phyloP scores from a whole-genome alignment of 2,888 invertebrate genomes.

The Dasypogon diadema region DNA sequence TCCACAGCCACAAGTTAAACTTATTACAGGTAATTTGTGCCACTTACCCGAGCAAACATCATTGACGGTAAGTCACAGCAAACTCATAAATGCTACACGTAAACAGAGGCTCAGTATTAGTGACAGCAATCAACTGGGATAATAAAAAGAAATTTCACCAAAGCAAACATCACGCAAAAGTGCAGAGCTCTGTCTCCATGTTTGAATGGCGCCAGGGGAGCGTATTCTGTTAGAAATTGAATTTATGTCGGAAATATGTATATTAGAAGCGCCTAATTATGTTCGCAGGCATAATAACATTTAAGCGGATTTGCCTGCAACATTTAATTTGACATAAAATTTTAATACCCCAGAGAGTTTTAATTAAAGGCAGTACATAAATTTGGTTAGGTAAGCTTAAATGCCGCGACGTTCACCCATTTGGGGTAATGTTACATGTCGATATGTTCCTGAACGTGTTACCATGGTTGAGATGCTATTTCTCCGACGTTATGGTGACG shows the following conservation, averaged over 20 bases:
- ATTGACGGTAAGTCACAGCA: not conserved
- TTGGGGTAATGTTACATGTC: slow-evolving; percentile 39
- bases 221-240: slow-evolving; percentile 17
- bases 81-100: slow-evolving; percentile 2
- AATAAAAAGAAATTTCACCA: slow-evolving; percentile 7
- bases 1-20: not conserved
- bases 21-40: slow-evolving; percentile 4
- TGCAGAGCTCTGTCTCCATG: not conserved
- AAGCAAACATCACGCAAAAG: slow-evolving; percentile 6
- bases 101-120: slow-evolving; percentile 8
- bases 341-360: slow-evolving; percentile 54
- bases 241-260: slow-evolving; percentile 47
- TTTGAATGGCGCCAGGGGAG: not conserved
- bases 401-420: slow-evolving; percentile 25
- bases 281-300: slow-evolving; percentile 55
- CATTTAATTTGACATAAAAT: slow-evolving; percentile 58
- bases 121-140: slow-evolving; percentile 1
- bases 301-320: slow-evolving; percentile 56
- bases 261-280: slow-evolving; percentile 55
- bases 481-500: slow-evolving; percentile 21
- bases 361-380: slow-evolving; percentile 45
- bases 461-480: slow-evolving; percentile 2
- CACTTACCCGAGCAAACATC: not conserved
- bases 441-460: slow-evolving; percentile 11
- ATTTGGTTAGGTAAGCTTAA: slow-evolving; percentile 32